Evolutionary conservation across 1,140 invertebrate genomes (phyloP), one percentile per base, ranked within the genome.

Genomic region (Daktulosphaira vitifoliae): DNA sequence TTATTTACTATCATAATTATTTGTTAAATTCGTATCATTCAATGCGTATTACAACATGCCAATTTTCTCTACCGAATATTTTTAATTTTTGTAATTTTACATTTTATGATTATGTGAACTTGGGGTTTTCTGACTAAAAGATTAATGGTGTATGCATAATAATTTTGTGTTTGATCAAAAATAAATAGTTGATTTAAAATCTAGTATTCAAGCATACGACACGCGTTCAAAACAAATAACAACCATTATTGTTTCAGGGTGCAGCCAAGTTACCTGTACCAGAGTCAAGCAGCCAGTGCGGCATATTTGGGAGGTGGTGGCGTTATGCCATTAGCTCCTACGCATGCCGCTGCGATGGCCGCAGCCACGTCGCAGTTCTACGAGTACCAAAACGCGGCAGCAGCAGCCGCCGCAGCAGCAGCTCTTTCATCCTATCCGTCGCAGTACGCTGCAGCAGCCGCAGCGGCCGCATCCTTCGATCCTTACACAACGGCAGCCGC

Each of bases 261-360:
- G 50, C 75, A 74, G 37, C 76, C 74, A 2, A 72, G 75, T 22
- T 77, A 77, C 64, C 71, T 76, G 37, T 77, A 77, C 68, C 74
- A 75, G 56, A 69, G 66, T 23, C 69, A 69, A 11, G 69, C 72
- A 3, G 70, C 69, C 13, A 67, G 72, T 65, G 16, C 67, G 67
- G 62, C 67, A 15, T 66, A 67, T n/a, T 67, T 68, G 6, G 44
- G 62, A 0, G 73, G 73, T 18, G 67, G 75, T 39, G 72, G 74
- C 49, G 71, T 73, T n/a, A 69, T 73, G 53, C 73, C 75, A 6
- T 72, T 73, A 7, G 68, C 71, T 62, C 73, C 51, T 2, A 72
- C 72, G 29, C 69, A 74, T 51, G 70, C 71, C 64, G 72, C 70
- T 3, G 71, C 70, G 1, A 69, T 67, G 25, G 68, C 67, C 48